Evolutionary conservation across 2,888 invertebrate genomes (phyloP), one percentile per base, ranked within the genome.

Genomic region (Oscheius myriophilus): DNA sequence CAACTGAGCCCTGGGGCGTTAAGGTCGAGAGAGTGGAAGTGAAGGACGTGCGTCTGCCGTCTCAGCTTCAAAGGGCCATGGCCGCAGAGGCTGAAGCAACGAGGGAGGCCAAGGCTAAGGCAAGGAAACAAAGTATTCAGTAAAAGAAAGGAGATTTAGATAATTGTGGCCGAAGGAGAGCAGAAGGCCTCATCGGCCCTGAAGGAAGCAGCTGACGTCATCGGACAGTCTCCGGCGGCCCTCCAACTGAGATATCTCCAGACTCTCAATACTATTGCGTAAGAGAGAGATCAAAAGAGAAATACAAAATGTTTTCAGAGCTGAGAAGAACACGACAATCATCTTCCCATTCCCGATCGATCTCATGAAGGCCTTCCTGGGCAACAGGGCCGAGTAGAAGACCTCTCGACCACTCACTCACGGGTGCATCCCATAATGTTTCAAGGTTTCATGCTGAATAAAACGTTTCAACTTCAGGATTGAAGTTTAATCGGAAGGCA

Each of bases 161-260:
- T 96, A 0, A 95, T 96, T 79, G 95, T 95, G 0, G 96, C 96
- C 6, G 96, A 96, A 87, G 96, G 96, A 39, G 96, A 97, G 87
- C 80, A 83, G 63, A 82, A 82, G 54, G 96, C 96, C 1, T 94
- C 95, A 16, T 89, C 93, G 33, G 95, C 96, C 0, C 89, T 96
- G 45, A 92, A 95, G 67, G 96, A 96, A 86, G 96, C 96, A 18
- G 95, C 96, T 9, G 95, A 96, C 87, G 69, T 81, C 39, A 95
- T 96, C 84, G 72, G 79, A 26, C 93, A 94, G 86, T 94, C 94
- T 62, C 95, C 96, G 12, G 94, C 95, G 7, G 96, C 96, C 18
- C 89, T 96, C 23, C 95, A 96, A 87, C 91, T 96, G 26, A 91
- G 96, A 73, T 96, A 96, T 86, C 89, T 94, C 46, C 91, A 96